Base-by-base conservation (phyloP, 2,888 invertebrate genomes). In the Amblyjoppa fuscipennis region DNA sequence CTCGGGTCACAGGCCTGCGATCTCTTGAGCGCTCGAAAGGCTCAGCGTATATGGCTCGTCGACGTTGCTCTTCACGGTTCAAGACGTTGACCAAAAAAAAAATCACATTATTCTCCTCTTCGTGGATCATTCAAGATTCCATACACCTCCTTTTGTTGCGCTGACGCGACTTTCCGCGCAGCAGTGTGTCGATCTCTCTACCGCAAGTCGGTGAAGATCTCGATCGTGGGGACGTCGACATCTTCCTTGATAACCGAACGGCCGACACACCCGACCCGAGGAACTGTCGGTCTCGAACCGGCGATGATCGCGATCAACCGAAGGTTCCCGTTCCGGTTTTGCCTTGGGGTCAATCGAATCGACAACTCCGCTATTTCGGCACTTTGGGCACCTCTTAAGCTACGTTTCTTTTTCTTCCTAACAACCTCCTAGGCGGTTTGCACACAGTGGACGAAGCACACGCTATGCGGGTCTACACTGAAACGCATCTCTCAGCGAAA, bases 111-210 rank as follows among this genome's bases (percentile, higher is more conserved):
- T 81, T 45, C 25, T 74, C 66, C 9, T 28, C 1, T 34, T 31
- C 51, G 2, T 6, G 28, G 49, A 59, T 73, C 31, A 85, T 86
- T 90, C 87, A 90, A 86, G 70, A 87, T 25, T 87, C 82, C 34
- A 70, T 68, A 82, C 83, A 89, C 87, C 88, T 88, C 85, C 78
- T 89, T 89, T 88, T 87, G 38, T 88, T 85, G 61, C 88, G 87
- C 85, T 88, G 89, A 84, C 91, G 89, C 88, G 89, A 87, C 87
- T 87, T 89, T 88, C 87, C 88, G 82, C 87, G 87, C 80, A 87
- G 78, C 83, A 49, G 41, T 74, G 73, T 79, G 77, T 84, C 77
- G 66, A 82, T 85, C 77, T 87, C 87, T 82, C 76, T 85, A 73
- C 74, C 84, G 81, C 78, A 82, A 71, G 84, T 78, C 80, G 66